Evolutionary conservation across 1,140 invertebrate species (phyloP).

Genomic region (Ladona fulva): DNA sequence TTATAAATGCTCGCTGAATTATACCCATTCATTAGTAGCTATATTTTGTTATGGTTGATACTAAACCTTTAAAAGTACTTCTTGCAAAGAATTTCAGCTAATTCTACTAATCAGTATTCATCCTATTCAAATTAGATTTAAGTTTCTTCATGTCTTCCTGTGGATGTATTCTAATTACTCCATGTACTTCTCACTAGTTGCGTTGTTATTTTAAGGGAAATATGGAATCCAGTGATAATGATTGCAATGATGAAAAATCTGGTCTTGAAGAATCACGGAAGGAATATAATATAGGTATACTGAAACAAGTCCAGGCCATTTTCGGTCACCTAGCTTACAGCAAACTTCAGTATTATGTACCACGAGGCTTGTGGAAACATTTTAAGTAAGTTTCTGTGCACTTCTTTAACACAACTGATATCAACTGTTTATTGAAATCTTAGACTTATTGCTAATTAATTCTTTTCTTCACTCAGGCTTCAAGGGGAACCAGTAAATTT

Average conservation of each 20-base stretch:
- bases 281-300: conserved; percentile 90
- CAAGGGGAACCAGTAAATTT: conserved; percentile 95
- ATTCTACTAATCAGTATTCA: too few species aligned
- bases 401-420: conserved; percentile 38
- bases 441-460: conserved; percentile 11
- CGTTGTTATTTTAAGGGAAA: conserved; percentile 22
- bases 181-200: conserved; percentile 6
- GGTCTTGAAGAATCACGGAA: conserved; percentile 49
- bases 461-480: conserved; percentile 40
- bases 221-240: conserved; percentile 42
- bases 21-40: too few species aligned
- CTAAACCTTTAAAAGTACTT: too few species aligned
- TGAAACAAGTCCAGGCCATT: conserved; percentile 96
- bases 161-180: too few species aligned
- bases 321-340: conserved; percentile 95
- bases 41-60: too few species aligned
- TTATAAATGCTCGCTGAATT: too few species aligned
- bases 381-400: conserved; percentile 63
- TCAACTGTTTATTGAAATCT: conserved; percentile 10
- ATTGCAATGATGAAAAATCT: conserved; percentile 41
- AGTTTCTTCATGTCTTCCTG: too few species aligned
- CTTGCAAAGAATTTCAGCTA: too few species aligned
- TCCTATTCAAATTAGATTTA: too few species aligned
- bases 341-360: conserved; percentile 94
- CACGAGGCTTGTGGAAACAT: conserved; percentile 93